Evolutionary conservation across 2,113 vertebrate genomes (phyloP).

Genomic region (Amazona guildingii): DNA sequence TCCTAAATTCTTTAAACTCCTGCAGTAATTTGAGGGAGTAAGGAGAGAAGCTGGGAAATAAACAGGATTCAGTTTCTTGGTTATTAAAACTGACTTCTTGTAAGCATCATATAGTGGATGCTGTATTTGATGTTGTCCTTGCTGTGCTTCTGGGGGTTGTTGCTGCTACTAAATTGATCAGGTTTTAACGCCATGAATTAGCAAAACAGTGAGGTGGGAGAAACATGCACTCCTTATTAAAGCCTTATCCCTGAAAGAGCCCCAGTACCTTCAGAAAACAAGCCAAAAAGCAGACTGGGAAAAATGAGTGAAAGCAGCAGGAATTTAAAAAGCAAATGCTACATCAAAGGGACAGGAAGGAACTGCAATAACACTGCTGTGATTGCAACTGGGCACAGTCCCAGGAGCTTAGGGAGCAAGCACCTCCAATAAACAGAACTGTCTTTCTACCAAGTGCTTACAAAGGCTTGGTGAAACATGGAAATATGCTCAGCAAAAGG

Average conservation of each 20-base stretch:
- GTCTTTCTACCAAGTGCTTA: constrained; percentile 62
- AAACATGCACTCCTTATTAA: neutral
- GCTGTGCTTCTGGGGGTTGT: neutral
- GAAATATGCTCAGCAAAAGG: constrained; percentile 23
- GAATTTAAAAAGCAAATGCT: constrained; percentile 65
- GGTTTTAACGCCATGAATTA: constrained; percentile 3
- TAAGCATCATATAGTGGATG: neutral
- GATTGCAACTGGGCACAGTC: constrained; percentile 71
- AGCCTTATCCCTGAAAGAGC: constrained; percentile 25
- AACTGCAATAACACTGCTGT: constrained; percentile 68
- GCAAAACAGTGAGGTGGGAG: neutral
- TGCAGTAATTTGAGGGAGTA: neutral
- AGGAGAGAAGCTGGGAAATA: neutral
- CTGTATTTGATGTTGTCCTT: neutral
- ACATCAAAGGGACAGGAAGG: constrained; percentile 70
- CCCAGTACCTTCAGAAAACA: constrained; percentile 47
- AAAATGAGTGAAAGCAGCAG: constrained; percentile 54
- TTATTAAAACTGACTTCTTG: neutral
- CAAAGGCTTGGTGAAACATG: neutral
- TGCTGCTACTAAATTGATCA: neutral
- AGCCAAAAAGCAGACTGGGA: constrained; percentile 39
- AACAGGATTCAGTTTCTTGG: neutral
- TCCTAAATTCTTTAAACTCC: neutral
- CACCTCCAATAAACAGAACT: constrained; percentile 54
- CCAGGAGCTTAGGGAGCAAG: constrained; percentile 57